These are phyloP conservation scores for Sebastes elongatus DNA, from an alignment of 2,797 vertebrate species.

Conservation along the genomic window DNA sequence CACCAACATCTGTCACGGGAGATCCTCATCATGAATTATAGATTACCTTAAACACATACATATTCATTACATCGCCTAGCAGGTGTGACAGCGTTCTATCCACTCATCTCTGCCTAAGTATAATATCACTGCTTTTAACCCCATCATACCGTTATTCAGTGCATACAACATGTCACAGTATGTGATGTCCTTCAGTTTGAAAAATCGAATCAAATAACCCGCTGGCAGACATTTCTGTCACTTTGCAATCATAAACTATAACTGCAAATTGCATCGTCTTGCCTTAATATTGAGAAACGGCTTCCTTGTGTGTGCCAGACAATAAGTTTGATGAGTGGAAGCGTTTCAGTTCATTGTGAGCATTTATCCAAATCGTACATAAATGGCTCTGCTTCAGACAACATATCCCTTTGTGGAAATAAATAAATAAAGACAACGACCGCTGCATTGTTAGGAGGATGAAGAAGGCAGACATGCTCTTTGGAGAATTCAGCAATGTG, in stretches of 20 bases:
- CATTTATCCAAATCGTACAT: background rate
- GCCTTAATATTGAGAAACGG: background rate
- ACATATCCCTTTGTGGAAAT: background rate
- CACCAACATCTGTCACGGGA: background rate
- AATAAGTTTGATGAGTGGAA: slow-evolving; percentile 1
- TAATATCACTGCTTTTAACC: background rate
- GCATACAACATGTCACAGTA: background rate
- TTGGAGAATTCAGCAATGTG: background rate
- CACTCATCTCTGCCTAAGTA: background rate
- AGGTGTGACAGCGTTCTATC: background rate
- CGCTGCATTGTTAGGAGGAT: background rate
- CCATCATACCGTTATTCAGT: background rate
- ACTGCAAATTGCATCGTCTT: slow-evolving; percentile 11
- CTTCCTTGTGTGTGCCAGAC: background rate
- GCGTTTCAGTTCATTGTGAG: background rate
- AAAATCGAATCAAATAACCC: background rate
- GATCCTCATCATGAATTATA: background rate
- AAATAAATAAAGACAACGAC: background rate
- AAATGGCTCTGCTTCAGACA: background rate
- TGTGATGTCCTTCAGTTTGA: slow-evolving; percentile 1
- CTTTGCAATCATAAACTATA: background rate
- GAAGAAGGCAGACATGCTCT: background rate
- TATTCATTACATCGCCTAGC: background rate
- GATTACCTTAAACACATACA: background rate
- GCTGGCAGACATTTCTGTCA: slow-evolving; percentile 10